Conservation (phyloP, 2,113 vertebrate genomes). For the Callorhinus ursinus region DNA sequence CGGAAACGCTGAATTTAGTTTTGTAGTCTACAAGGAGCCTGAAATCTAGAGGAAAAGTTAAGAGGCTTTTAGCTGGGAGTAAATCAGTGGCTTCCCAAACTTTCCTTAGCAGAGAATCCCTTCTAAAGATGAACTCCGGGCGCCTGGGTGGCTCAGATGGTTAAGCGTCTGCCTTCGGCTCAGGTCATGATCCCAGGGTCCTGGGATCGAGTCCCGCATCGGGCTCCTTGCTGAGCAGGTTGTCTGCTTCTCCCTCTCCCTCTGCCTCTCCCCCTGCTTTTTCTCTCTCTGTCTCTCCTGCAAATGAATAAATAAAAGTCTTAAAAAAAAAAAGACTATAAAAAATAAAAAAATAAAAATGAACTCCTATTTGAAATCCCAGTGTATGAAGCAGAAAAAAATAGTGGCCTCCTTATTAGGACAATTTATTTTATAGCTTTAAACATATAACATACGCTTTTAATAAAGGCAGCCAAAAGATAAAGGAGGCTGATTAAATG, state of each 20-base stretch:
- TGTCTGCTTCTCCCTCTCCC: too few species aligned
- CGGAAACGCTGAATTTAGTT: background rate
- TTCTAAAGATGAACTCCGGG: background rate
- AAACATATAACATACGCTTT: background rate
- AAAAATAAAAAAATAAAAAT: background rate
- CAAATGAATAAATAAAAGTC: too few species aligned
- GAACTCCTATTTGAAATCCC: background rate
- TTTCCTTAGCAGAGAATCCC: background rate
- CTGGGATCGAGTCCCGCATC: too few species aligned
- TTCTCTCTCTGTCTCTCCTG: too few species aligned
- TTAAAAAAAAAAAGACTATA: too few species aligned
- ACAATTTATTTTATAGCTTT: constrained; percentile 2
- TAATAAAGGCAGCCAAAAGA: background rate
- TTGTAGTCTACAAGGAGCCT: background rate
- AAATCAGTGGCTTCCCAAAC: background rate
- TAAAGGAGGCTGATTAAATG: constrained; percentile 7
- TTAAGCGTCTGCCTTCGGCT: too few species aligned
- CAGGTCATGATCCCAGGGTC: too few species aligned
- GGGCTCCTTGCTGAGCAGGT: too few species aligned
- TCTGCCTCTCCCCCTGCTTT: too few species aligned
- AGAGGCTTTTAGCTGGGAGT: background rate
- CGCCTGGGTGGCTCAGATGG: too few species aligned
- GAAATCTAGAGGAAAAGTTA: background rate
- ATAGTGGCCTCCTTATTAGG: background rate
- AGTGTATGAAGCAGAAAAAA: background rate